These are phyloP conservation scores for Drosophila azteca DNA, from an alignment of 1,140 invertebrate genomes.

Conservation along the genomic window DNA sequence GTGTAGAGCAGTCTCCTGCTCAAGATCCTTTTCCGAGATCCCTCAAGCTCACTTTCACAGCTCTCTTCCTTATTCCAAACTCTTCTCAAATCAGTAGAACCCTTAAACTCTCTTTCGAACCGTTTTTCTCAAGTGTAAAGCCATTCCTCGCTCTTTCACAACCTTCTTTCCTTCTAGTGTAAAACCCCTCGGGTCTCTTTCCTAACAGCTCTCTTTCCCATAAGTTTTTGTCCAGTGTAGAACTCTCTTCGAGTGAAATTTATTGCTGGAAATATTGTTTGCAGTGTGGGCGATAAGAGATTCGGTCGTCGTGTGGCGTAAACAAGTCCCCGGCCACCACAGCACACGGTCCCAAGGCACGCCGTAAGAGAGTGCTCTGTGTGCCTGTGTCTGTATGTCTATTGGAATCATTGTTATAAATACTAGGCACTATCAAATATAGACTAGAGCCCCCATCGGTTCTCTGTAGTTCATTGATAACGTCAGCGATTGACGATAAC, in stretches of 20 bases:
- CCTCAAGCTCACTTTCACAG: too few species aligned
- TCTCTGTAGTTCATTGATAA: conserved; percentile 39
- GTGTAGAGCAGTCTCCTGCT: too few species aligned
- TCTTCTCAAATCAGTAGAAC: too few species aligned
- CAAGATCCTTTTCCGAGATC: too few species aligned
- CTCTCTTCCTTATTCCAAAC: too few species aligned
- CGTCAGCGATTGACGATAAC: conserved; percentile 20
- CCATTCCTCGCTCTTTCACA: too few species aligned
- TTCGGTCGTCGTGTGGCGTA: conserved; percentile 35
- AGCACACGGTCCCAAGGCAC: conserved; percentile 9
- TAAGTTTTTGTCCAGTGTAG: conserved; percentile 41
- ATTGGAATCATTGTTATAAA: conserved; percentile 31
- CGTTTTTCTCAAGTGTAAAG: too few species aligned
- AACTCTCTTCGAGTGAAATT: conserved; percentile 38
- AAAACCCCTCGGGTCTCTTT: neutral
- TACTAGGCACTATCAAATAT: conserved; percentile 17
- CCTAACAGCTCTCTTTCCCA: conserved; percentile 30
- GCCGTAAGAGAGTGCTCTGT: conserved; percentile 50
- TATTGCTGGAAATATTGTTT: conserved; percentile 37
- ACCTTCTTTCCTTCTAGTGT: too few species aligned
- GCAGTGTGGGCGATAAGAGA: conserved; percentile 40
- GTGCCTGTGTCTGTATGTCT: neutral
- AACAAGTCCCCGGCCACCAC: conserved; percentile 22
- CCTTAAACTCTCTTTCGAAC: too few species aligned
- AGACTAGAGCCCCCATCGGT: neutral